A percentile compares a stretch with the other conserved stretches of the same genome.
phyloP scores from a whole-genome alignment of 2,888 invertebrate genomes.

The Pyrgus malvae region DNA sequence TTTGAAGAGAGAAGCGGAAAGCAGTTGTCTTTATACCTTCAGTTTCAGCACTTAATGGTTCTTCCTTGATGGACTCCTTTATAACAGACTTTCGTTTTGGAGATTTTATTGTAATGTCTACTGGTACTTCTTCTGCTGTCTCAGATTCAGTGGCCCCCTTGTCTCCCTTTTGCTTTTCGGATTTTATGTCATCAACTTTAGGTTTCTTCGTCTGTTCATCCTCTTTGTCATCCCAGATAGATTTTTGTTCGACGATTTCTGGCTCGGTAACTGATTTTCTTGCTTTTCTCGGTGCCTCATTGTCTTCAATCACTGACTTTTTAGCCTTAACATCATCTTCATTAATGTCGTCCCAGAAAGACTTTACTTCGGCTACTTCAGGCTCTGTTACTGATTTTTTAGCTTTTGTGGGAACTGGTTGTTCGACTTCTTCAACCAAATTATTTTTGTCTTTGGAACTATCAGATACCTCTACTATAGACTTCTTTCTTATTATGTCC shows the following conservation, averaged over 20 bases:
- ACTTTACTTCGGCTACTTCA: conserved; percentile 57
- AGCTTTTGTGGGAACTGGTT: conserved; percentile 47
- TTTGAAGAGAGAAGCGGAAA: conserved; percentile 62
- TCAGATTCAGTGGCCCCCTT: conserved; percentile 63
- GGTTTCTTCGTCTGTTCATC: conserved; percentile 56
- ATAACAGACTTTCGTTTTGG: conserved; percentile 71
- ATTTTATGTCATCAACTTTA: conserved; percentile 51
- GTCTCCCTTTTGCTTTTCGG: conserved; percentile 53
- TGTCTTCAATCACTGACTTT: conserved; percentile 45
- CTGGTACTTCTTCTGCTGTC: conserved; percentile 57
- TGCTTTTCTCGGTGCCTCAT: conserved; percentile 47
- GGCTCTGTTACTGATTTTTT: conserved; percentile 52
- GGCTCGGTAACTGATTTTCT: conserved; percentile 55
- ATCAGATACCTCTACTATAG: conserved; percentile 38
- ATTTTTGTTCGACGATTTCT: conserved; percentile 57
- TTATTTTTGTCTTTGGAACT: conserved; percentile 24
- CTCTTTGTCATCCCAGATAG: conserved; percentile 69
- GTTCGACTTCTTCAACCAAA: conserved; percentile 42
- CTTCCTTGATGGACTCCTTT: conserved; percentile 64
- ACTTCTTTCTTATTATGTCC: conserved; percentile 42
- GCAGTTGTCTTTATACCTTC: conserved; percentile 66
- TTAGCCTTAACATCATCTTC: conserved; percentile 45
- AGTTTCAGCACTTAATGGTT: conserved; percentile 74
- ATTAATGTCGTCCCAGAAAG: conserved; percentile 59
- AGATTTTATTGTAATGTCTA: conserved; percentile 59